Base-by-base conservation (phyloP, 2,113 vertebrate genomes). In the Tragulus kanchil region DNA sequence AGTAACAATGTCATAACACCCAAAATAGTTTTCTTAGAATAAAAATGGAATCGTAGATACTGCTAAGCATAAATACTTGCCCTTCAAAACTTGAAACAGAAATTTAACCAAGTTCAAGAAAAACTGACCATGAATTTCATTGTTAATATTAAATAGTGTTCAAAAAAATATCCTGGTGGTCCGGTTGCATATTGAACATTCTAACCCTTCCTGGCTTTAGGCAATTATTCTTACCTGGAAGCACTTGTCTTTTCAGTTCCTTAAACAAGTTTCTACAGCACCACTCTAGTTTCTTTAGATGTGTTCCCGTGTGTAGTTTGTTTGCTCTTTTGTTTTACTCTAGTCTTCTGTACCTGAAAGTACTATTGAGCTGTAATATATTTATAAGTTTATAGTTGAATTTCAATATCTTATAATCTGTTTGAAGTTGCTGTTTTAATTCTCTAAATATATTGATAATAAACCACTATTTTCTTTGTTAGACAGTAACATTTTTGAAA, bases 401-500 rank as follows among this genome's bases (percentile, higher is more conserved):
- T 85, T 82, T 89, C 36, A 93, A 48, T 85, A 26, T 42, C 31
- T 56, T 59, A 10, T 6, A 52, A 54, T 61, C 85, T 85, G 36
- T 19, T 89, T 75, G 19, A 89, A 83, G 59, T 61, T 73, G 3
- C 0, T 17, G 3, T 67, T 94, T 86, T 83, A 17, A 73, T 79
- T 91, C 36, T 67, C 21, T 71, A 73, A 81, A 59, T 83, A 17
- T 5, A 58, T 11, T 83, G 11, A 65, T 3, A 84, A 87, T 90
- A 7, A 7, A 0, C 15, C 42, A 52, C 3, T 42, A 58, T 69
- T 94, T 89, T 54, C 31, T 58, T 85, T 7, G 8, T 59, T 61
- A 77, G 48, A 16, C 64, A 48, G 25, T 69, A 54, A 14, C 95
- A 62, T 88, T 95, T 95, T 3, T 62, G 69, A 88, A 90, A 64